Evolutionary conservation across 2,888 invertebrate species (phyloP).

Genomic region (Brenthis hecate): DNA sequence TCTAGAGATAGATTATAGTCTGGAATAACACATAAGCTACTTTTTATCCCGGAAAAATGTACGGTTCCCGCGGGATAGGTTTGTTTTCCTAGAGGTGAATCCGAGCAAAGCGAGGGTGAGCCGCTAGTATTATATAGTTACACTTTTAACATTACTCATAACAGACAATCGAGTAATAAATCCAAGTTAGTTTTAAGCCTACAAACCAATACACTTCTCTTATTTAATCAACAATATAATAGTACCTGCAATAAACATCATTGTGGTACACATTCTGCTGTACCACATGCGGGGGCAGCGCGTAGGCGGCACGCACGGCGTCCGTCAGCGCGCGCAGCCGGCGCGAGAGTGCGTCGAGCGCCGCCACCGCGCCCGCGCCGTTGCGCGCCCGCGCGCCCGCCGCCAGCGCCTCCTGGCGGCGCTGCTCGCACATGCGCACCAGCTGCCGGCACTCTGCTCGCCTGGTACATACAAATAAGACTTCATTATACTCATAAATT

Average conservation of each 20-base stretch:
- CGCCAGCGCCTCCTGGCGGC: constrained; percentile 82
- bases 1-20: no score
- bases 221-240: no score
- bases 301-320: constrained; percentile 87
- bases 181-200: no score
- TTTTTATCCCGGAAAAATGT: no score
- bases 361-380: constrained; percentile 79
- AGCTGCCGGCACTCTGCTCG: constrained; percentile 90
- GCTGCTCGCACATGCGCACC: constrained; percentile 90
- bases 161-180: no score
- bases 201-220: no score
- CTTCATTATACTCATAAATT: background rate
- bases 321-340: constrained; percentile 87
- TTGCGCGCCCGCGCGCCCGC: constrained; percentile 83
- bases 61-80: no score
- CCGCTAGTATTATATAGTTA: no score
- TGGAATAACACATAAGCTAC: no score
- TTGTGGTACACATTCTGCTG: constrained; percentile 91
- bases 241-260: constrained; percentile 84
- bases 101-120: no score
- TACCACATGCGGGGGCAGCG: constrained; percentile 88
- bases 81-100: no score
- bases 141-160: no score
- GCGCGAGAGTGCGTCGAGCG: constrained; percentile 83
- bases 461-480: constrained; percentile 59